Conservation (phyloP, 2,888 invertebrate species). For the Lacanobia wlatinum region DNA sequence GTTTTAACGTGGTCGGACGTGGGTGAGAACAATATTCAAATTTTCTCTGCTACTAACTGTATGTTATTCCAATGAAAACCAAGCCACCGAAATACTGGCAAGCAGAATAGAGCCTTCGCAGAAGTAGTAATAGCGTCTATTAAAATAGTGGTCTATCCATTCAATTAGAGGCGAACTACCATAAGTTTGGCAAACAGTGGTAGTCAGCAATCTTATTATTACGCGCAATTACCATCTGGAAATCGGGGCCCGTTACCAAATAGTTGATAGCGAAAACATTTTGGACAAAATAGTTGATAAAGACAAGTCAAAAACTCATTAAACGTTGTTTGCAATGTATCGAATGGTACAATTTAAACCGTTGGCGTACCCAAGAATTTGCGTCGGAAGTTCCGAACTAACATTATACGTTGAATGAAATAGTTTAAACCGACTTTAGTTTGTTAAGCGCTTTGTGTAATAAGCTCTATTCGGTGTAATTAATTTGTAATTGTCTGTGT, state of each 20-base stretch:
- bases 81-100: constrained; percentile 3
- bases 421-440: constrained; percentile 75
- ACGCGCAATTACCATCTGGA: constrained; percentile 29
- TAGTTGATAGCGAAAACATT: constrained; percentile 52
- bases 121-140: constrained; percentile 27
- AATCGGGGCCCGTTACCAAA: constrained; percentile 30
- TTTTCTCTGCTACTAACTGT: neutral
- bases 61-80: neutral
- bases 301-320: constrained; percentile 65
- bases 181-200: constrained; percentile 44
- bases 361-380: constrained; percentile 70
- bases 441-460: constrained; percentile 73
- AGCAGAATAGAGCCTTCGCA: constrained; percentile 4
- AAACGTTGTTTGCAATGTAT: constrained; percentile 67
- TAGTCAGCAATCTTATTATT: constrained; percentile 44
- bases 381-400: constrained; percentile 71
- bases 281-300: constrained; percentile 47
- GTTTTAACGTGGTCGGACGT: neutral
- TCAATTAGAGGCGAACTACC: constrained; percentile 33
- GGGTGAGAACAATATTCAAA: neutral
- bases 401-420: constrained; percentile 75
- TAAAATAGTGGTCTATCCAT: constrained; percentile 47
- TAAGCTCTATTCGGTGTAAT: constrained; percentile 71
- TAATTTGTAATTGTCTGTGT: constrained; percentile 62
- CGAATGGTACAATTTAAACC: constrained; percentile 70